phyloP scores from a whole-genome alignment of 2,113 vertebrate species.

The Irena cyanogastra region DNA sequence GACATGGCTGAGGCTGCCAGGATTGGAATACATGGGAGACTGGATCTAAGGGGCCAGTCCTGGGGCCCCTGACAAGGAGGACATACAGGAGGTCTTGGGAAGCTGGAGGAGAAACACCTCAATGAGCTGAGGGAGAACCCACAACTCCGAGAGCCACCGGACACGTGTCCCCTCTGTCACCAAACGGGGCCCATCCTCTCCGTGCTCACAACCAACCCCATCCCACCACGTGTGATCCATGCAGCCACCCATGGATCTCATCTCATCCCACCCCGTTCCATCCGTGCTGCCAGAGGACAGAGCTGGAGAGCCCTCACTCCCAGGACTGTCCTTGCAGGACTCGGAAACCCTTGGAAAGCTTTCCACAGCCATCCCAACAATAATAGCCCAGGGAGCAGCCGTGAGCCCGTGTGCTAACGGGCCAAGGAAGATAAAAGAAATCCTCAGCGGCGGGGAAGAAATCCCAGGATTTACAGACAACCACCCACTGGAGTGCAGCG shows the following conservation, averaged over 20 bases:
- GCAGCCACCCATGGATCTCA: background rate
- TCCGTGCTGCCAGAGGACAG: fast-evolving
- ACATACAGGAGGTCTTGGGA: background rate
- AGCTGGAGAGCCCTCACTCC: background rate
- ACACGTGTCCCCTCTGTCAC: background rate
- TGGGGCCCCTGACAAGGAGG: background rate
- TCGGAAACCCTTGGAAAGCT: background rate
- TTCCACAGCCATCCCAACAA: background rate
- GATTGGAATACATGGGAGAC: fast-evolving
- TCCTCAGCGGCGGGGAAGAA: fast-evolving
- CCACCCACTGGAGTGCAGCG: fast-evolving
- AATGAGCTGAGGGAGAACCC: background rate
- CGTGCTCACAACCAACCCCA: fast-evolving
- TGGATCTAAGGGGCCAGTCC: background rate
- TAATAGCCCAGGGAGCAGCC: fast-evolving
- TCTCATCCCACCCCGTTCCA: background rate
- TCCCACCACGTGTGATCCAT: fast-evolving
- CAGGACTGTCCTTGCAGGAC: background rate
- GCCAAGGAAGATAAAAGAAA: background rate
- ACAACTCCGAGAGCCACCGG: fast-evolving
- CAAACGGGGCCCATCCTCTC: background rate
- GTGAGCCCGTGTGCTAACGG: fast-evolving
- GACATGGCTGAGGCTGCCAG: background rate
- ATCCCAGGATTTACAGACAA: background rate
- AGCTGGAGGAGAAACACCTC: background rate